Evolutionary conservation across 2,797 vertebrate species (phyloP).

Genomic region (Malacoctenus gilli): DNA sequence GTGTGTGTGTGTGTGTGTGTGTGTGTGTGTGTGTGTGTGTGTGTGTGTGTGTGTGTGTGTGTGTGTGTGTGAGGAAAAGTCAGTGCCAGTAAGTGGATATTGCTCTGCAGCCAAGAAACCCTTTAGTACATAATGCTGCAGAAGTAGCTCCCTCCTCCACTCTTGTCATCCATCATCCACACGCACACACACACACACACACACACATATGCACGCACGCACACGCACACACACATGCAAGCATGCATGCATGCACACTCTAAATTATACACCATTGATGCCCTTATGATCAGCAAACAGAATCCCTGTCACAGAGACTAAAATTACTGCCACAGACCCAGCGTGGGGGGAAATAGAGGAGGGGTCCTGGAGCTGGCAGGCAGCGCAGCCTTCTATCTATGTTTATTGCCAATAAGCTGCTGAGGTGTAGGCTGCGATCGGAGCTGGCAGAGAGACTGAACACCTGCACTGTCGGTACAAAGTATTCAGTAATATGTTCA

Average conservation of each 20-base stretch:
- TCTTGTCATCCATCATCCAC: neutral
- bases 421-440: neutral
- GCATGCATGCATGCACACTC: neutral
- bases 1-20: neutral
- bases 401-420: neutral
- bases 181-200: constrained; percentile 4
- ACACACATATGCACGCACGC: no score
- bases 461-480: neutral
- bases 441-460: neutral
- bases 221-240: neutral
- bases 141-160: neutral
- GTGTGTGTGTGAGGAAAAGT: neutral
- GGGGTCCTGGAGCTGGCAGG: neutral
- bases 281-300: neutral
- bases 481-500: neutral
- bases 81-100: constrained; percentile 18
- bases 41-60: neutral
- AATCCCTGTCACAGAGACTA: neutral
- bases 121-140: neutral
- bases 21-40: neutral
- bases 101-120: constrained; percentile 37
- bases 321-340: neutral
- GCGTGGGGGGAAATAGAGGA: neutral
- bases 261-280: neutral
- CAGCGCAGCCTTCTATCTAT: neutral